Evolutionary conservation across 2,113 vertebrate genomes (phyloP).

Genomic region (Ceyx melanurus): DNA sequence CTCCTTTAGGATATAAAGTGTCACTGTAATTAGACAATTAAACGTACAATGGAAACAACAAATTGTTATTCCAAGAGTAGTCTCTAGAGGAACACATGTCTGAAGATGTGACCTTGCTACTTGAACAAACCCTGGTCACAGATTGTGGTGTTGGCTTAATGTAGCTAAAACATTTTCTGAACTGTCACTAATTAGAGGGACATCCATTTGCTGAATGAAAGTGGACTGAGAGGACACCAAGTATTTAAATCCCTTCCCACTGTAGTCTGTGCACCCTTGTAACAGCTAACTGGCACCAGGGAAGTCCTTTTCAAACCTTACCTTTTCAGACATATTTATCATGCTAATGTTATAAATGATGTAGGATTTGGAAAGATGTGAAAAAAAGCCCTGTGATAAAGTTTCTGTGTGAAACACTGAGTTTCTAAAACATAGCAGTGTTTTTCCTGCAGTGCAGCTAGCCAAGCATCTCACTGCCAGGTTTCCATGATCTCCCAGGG

Average conservation of each 20-base stretch:
- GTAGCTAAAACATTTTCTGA: neutral
- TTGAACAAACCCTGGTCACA: neutral
- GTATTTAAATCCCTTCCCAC: neutral
- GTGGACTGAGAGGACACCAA: neutral
- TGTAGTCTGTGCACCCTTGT: neutral
- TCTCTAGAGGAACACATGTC: neutral
- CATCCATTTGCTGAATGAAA: neutral
- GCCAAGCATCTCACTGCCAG: conserved; percentile 14
- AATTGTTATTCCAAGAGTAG: neutral
- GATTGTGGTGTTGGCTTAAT: neutral
- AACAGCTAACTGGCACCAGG: neutral
- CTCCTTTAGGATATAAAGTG: neutral
- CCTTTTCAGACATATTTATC: neutral
- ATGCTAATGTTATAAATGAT: neutral
- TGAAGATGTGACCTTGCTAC: neutral
- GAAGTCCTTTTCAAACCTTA: neutral
- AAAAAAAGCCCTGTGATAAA: neutral
- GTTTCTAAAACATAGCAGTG: neutral
- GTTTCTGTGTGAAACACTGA: neutral
- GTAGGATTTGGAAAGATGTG: neutral
- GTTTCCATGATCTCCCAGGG: conserved; percentile 34
- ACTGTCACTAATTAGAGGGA: neutral
- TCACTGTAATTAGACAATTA: neutral
- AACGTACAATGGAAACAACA: neutral
- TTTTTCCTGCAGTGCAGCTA: neutral